Evolutionary conservation across 2,113 vertebrate genomes (phyloP).

Genomic region (Rallus limicola): DNA sequence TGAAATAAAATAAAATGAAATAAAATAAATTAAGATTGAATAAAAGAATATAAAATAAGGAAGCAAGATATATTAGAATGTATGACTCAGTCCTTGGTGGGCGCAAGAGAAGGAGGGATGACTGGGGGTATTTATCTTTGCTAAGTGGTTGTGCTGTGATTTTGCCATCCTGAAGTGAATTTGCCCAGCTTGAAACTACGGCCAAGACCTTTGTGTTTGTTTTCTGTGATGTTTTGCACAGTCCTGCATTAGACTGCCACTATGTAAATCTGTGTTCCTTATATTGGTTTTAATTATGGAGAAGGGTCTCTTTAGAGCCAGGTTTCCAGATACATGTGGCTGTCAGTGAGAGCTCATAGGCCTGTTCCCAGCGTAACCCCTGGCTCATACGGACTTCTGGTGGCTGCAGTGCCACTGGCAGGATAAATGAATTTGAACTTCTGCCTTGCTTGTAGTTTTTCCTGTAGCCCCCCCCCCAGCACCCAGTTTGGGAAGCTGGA

Average conservation of each 20-base stretch:
- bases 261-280: neutral
- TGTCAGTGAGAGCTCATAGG: neutral
- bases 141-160: conserved; percentile 48
- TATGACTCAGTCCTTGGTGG: neutral
- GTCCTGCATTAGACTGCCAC: conserved; percentile 44
- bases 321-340: neutral
- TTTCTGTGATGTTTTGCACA: conserved; percentile 38
- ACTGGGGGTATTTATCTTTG: conserved; percentile 25
- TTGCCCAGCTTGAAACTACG: conserved; percentile 48
- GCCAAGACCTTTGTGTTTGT: conserved; percentile 43
- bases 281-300: neutral
- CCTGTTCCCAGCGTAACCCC: neutral
- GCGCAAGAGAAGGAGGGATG: neutral
- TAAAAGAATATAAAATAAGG: conserved; percentile 7
- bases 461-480: neutral
- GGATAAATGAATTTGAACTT: neutral
- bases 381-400: neutral
- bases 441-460: neutral
- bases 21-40: too few relatives aligned
- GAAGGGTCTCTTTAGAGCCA: neutral
- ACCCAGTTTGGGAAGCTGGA: neutral
- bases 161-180: conserved; percentile 61
- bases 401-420: neutral
- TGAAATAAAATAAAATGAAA: too few relatives aligned
- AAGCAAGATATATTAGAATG: neutral